Conservation (phyloP, 2,797 vertebrate genomes). For the Rallus crepitans region DNA sequence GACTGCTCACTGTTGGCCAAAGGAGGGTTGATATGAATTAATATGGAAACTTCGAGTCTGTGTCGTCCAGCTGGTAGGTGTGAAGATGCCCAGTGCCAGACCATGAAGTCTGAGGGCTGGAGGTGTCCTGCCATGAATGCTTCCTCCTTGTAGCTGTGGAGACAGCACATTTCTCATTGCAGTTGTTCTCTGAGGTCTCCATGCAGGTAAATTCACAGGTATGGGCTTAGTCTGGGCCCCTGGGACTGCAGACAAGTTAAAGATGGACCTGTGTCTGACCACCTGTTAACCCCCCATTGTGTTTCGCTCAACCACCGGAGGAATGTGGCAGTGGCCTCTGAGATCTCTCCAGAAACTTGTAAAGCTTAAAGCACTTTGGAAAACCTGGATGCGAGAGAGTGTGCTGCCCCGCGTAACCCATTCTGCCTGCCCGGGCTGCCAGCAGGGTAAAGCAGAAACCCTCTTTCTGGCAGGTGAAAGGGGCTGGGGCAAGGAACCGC, state of each 20-base stretch:
- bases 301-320: background rate
- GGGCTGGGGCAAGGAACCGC: background rate
- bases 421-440: background rate
- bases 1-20: background rate
- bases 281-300: background rate
- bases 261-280: fast-evolving
- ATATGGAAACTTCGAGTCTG: background rate
- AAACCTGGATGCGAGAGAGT: background rate
- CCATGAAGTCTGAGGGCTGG: background rate
- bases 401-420: too few species aligned
- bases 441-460: background rate
- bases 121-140: background rate
- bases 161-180: background rate
- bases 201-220: background rate
- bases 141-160: background rate
- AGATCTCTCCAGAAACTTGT: background rate
- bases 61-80: background rate
- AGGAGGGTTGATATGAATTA: background rate
- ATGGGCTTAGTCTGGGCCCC: background rate
- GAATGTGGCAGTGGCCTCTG: background rate
- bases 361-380: background rate
- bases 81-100: background rate
- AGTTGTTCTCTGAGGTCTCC: background rate
- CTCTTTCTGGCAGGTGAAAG: background rate
- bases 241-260: background rate